Percentiles rank a stretch among this genome's conserved stretches.
Conservation (phyloP, 1,140 invertebrate genomes). For the Aphaenogaster ashmeadi region DNA sequence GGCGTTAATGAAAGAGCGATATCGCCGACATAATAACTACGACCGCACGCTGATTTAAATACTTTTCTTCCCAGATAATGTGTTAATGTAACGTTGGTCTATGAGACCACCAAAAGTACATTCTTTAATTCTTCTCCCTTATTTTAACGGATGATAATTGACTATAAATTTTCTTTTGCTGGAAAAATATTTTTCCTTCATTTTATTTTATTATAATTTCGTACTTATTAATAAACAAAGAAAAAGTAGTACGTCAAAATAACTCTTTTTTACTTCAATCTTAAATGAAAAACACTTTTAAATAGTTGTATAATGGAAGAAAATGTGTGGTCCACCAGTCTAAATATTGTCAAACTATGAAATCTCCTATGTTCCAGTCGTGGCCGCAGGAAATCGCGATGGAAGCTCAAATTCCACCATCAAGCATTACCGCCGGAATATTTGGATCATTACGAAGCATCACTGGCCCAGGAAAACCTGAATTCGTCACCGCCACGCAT, state of each 20-base stretch:
- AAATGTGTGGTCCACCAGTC: background rate
- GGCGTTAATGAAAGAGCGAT: constrained; percentile 65
- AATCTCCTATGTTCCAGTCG: constrained; percentile 82
- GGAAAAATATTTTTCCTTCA: background rate
- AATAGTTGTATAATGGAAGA: background rate
- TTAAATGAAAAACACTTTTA: no score
- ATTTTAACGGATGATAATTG: background rate
- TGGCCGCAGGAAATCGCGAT: constrained; percentile 89
- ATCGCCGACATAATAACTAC: constrained; percentile 48
- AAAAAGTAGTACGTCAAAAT: background rate
- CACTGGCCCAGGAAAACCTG: constrained; percentile 88
- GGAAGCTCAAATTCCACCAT: constrained; percentile 94
- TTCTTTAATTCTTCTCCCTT: background rate
- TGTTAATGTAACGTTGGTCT: background rate
- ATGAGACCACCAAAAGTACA: background rate
- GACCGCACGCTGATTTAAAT: constrained; percentile 27
- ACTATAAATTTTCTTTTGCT: background rate
- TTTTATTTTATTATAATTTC: background rate
- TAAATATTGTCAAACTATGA: background rate
- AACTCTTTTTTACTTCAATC: no score
- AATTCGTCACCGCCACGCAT: constrained; percentile 76
- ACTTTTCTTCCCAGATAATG: background rate
- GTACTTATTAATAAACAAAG: background rate
- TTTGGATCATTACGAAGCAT: constrained; percentile 92
- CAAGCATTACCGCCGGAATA: constrained; percentile 93